Base-by-base conservation (phyloP, 2,113 vertebrate species). In the Rhea americana region DNA sequence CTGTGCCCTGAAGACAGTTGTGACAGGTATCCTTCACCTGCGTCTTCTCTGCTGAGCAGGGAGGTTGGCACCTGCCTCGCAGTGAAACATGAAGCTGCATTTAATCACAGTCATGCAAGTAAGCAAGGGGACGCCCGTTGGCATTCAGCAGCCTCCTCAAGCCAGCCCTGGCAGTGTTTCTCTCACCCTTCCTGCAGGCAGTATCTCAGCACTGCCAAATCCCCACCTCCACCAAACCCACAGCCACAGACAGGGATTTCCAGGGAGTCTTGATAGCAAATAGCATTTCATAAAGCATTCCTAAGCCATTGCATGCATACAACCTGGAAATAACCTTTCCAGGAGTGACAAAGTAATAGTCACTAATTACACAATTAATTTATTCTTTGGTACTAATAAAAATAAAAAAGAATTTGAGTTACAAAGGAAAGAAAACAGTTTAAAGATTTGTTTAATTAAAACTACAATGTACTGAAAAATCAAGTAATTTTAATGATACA, bases 381-480 rank as follows among this genome's bases (percentile, higher is more conserved):
- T 96, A 92, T 91, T 93, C 63, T 8, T 82, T 68, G 66, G 41
- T 68, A 81, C 43, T 93, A 94, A 28, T 90, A 88, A 87, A 91
- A 94, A 28, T 90, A 88, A 87, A 91, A 73, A 79, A 8, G 5
- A 81, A 62, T 88, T 92, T 94, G 85, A 91, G 32, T 65, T 86
- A 86, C 47, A 91, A 93, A 82, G 55, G 35, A 89, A 19, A 65
- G 84, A 86, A 93, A 89, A 91, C 74, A 85, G 89, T 75, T 68
- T 92, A 95, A 95, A 90, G 78, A 93, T 91, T 91, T 92, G 72
- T 95, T 96, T 94, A 96, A 96, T 95, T 96, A 96, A 92, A 91
- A 58, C 37, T 24, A 93, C 83, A 94, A 25, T 30, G 87, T 95
- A 94, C 77, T 94, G 95, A 93, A 94, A 93, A 84, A 48, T 1